Evolutionary conservation across 2,113 vertebrate species (phyloP).

Genomic region (Cepphus grylle): DNA sequence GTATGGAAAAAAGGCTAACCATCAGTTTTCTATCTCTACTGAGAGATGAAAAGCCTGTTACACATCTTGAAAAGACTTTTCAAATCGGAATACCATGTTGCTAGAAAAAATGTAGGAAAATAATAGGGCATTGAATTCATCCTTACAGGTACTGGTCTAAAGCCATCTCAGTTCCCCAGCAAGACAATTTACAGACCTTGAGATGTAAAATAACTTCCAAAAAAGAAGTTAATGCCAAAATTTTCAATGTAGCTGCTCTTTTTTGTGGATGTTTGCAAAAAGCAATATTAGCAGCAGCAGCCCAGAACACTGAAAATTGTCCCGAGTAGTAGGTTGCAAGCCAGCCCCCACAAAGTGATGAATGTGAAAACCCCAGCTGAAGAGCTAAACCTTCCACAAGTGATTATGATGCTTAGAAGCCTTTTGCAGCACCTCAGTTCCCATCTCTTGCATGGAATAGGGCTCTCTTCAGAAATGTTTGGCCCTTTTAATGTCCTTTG

Average conservation of each 20-base stretch:
- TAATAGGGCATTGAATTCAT: not conserved
- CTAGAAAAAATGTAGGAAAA: not conserved
- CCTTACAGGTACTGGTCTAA: not conserved
- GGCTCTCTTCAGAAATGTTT: not conserved
- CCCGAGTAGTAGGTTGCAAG: not conserved
- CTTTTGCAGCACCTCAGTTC: not conserved
- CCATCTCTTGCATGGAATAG: not conserved
- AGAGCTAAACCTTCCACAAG: not conserved
- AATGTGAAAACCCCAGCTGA: not conserved
- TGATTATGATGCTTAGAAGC: not conserved
- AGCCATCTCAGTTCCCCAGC: not conserved
- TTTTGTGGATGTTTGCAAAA: not conserved
- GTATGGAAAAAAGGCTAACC: not conserved
- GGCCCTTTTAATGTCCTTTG: not conserved
- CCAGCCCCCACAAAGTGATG: not conserved
- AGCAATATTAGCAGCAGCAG: not conserved
- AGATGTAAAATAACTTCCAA: not conserved
- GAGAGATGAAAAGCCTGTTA: not conserved
- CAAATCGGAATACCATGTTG: not conserved
- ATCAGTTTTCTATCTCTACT: not conserved
- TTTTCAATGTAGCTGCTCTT: not conserved
- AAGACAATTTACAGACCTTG: not conserved
- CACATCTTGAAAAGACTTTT: not conserved
- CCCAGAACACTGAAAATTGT: not conserved
- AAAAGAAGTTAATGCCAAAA: not conserved